Evolutionary conservation across 2,888 invertebrate genomes (phyloP).

Genomic region (Tuta absoluta): DNA sequence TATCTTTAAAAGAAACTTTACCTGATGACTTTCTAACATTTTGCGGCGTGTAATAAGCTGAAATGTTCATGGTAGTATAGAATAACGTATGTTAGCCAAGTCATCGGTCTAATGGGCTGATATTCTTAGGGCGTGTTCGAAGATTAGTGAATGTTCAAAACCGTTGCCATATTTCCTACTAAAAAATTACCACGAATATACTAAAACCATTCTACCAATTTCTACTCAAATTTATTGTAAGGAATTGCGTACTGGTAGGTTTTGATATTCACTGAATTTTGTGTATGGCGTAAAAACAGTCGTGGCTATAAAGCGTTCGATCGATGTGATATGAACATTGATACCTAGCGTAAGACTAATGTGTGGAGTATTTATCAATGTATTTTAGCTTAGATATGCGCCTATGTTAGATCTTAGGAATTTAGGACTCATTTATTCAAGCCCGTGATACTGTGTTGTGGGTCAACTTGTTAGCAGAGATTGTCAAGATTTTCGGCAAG

Average conservation of each 20-base stretch:
- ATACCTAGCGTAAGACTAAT: constrained; percentile 59
- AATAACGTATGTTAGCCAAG: not conserved
- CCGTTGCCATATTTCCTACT: not conserved
- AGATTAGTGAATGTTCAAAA: not conserved
- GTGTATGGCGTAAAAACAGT: not conserved
- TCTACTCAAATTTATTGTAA: not conserved
- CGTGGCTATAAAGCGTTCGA: constrained; percentile 66
- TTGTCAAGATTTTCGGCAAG: not conserved
- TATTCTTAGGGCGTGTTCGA: not conserved
- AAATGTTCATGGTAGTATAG: not conserved
- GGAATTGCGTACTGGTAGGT: not conserved
- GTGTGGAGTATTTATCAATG: constrained; percentile 75
- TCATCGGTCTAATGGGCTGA: not conserved
- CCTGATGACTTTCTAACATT: constrained; percentile 19
- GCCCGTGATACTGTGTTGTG: constrained; percentile 52
- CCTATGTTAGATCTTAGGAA: constrained; percentile 64
- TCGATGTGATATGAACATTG: constrained; percentile 75
- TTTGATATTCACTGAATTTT: not conserved
- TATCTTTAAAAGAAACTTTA: constrained; percentile 28
- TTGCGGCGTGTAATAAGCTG: constrained; percentile 36
- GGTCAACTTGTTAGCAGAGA: constrained; percentile 27
- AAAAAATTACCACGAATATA: not conserved
- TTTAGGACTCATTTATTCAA: constrained; percentile 64
- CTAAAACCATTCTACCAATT: not conserved
- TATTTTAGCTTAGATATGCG: constrained; percentile 71